Evolutionary conservation across 2,888 invertebrate genomes (phyloP).

Genomic region (Sesamia inferens): DNA sequence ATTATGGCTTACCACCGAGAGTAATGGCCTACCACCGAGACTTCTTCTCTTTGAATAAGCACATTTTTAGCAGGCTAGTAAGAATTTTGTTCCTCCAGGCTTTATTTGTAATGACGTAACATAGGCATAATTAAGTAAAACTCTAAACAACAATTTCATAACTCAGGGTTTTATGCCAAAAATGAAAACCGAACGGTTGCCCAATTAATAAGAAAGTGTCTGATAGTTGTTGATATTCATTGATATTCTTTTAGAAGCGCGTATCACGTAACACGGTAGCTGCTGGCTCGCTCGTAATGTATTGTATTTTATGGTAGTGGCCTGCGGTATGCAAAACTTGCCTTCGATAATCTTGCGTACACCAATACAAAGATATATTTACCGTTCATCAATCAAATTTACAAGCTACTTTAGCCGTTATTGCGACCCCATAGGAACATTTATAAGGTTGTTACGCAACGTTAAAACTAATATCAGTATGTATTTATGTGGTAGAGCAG

Average conservation of each 20-base stretch:
- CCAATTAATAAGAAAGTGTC: constrained; percentile 75
- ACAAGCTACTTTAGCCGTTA: constrained; percentile 65
- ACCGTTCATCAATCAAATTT: constrained; percentile 60
- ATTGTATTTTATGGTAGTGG: constrained; percentile 85
- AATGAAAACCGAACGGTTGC: constrained; percentile 66
- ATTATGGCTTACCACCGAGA: too few species aligned
- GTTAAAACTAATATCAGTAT: constrained; percentile 51
- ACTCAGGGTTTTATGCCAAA: constrained; percentile 57
- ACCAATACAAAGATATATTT: constrained; percentile 76
- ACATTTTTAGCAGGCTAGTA: too few species aligned
- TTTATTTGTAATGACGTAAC: constrained; percentile 24
- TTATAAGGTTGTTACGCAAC: constrained; percentile 9
- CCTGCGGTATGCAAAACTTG: constrained; percentile 87
- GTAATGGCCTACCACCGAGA: too few species aligned
- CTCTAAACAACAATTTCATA: constrained; percentile 49
- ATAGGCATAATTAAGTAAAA: constrained; percentile 29
- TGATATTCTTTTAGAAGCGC: constrained; percentile 77
- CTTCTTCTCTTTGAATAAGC: too few species aligned
- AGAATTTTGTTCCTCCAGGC: too few species aligned
- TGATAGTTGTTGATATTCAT: constrained; percentile 74
- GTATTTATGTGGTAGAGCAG: constrained; percentile 72
- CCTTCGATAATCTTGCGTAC: constrained; percentile 83
- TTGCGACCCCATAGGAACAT: constrained; percentile 42
- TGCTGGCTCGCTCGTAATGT: constrained; percentile 81
- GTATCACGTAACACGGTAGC: constrained; percentile 86